Conservation (phyloP, 2,113 vertebrate species). For the Herpetotheres cachinnans region DNA sequence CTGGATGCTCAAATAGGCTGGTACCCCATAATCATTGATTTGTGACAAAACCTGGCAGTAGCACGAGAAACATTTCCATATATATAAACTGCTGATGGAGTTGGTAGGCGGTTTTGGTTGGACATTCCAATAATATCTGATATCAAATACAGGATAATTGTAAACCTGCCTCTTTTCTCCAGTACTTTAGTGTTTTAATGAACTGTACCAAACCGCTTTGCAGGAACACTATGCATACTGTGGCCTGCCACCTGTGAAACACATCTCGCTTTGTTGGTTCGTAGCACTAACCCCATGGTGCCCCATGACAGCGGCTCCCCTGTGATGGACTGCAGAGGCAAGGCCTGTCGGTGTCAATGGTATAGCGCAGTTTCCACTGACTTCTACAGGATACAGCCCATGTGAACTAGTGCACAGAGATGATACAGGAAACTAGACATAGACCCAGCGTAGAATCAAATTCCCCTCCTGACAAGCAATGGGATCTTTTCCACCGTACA, state of each 20-base stretch:
- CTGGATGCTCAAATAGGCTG: background rate
- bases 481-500: background rate
- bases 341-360: fast-evolving
- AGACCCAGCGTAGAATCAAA: background rate
- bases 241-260: background rate
- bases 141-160: background rate
- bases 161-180: background rate
- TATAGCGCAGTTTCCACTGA: background rate
- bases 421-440: background rate
- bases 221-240: background rate
- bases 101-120: background rate
- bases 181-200: background rate
- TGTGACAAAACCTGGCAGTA: background rate
- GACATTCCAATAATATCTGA: background rate
- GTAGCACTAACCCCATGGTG: background rate
- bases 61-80: background rate
- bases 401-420: background rate
- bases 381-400: too few relatives aligned
- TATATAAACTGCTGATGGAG: background rate
- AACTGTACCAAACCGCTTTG: background rate
- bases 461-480: background rate
- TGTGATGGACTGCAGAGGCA: background rate
- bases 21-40: background rate
- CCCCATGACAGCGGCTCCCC: fast-evolving
- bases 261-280: fast-evolving